Evolutionary conservation across 2,113 vertebrate species (phyloP).

Genomic region (Pontoporia blainvillei): DNA sequence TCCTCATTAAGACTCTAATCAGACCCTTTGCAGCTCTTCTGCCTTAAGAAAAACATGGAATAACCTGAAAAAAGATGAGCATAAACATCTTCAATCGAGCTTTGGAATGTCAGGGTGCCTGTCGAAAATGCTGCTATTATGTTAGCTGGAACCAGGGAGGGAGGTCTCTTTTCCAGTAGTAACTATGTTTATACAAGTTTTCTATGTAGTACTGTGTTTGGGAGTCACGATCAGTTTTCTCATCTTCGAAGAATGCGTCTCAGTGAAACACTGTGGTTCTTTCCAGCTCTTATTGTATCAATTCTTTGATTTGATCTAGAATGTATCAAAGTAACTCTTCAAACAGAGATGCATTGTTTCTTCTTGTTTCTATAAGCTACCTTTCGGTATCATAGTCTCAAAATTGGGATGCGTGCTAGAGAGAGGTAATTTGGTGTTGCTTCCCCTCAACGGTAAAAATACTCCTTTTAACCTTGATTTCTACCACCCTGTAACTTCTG

Average conservation of each 20-base stretch:
- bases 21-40: not conserved
- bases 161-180: not conserved
- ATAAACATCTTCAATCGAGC: accelerated
- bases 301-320: not conserved
- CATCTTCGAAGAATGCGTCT: not conserved
- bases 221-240: not conserved
- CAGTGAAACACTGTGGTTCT: not conserved
- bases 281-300: not conserved
- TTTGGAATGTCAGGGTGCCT: not conserved
- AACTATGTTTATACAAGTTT: not conserved
- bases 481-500: not conserved
- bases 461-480: not conserved
- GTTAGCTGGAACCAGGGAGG: not conserved
- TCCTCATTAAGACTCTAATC: too few relatives aligned
- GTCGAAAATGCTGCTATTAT: accelerated
- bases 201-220: accelerated
- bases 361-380: accelerated
- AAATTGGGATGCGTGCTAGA: not conserved
- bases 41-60: not conserved
- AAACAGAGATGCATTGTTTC: not conserved
- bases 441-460: not conserved
- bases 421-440: not conserved
- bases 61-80: not conserved
- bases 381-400: not conserved
- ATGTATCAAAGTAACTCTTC: not conserved